Evolutionary conservation across 2,888 invertebrate genomes (phyloP).

Genomic region (Trichogramma dendrolimi): DNA sequence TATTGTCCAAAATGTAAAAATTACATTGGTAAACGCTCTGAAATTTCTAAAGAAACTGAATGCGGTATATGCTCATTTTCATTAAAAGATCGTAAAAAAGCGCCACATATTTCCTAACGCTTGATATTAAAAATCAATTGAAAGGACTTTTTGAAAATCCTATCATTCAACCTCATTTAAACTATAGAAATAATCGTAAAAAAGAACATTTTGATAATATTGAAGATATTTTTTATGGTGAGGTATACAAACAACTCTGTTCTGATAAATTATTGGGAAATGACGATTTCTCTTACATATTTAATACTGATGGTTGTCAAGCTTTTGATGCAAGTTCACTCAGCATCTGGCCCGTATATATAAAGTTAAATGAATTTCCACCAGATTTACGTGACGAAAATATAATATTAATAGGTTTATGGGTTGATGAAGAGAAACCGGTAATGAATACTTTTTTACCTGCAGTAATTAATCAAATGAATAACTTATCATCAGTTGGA

Average conservation of each 20-base stretch:
- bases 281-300: slow-evolving; percentile 15
- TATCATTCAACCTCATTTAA: neutral
- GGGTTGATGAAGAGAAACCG: slow-evolving; percentile 23
- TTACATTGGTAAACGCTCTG: slow-evolving; percentile 1
- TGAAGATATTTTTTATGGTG: slow-evolving; percentile 20
- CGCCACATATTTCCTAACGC: neutral
- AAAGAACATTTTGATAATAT: neutral
- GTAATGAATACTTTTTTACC: slow-evolving; percentile 23
- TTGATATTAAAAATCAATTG: neutral
- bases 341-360: slow-evolving; percentile 23
- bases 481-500: slow-evolving; percentile 22
- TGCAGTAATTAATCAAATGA: slow-evolving; percentile 27
- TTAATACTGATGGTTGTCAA: slow-evolving; percentile 25
- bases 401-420: slow-evolving; percentile 27
- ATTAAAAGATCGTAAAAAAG: neutral
- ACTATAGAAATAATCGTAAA: neutral
- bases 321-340: slow-evolving; percentile 4
- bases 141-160: neutral
- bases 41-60: neutral
- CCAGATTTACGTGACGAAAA: slow-evolving; percentile 19
- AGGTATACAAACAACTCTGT: slow-evolving; percentile 7
- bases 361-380: slow-evolving; percentile 24
- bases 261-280: neutral
- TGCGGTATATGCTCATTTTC: too few relatives aligned
- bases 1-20: slow-evolving; percentile 13